Evolutionary conservation across 2,797 vertebrate species (phyloP), one percentile per base, ranked within the genome.

Genomic region (Chiropotes sagulatus): DNA sequence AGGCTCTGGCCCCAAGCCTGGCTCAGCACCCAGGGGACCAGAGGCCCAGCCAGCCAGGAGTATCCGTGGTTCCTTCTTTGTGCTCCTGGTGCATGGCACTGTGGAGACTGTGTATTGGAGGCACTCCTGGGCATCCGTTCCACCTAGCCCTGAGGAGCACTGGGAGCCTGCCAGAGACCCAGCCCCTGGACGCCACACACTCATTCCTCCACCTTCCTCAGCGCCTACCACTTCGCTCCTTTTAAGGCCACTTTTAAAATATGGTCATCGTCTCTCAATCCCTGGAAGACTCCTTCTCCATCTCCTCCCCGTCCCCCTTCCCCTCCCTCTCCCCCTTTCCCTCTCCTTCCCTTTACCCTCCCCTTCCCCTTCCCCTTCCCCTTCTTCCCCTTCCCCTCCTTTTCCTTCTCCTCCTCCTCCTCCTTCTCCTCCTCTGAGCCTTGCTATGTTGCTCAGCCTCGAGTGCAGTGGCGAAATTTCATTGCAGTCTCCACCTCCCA

Each of bases 181-280:
- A 14, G 44, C 8, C 48, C 19, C 58, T 15, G 2, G 30, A 11
- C 39, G 12, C 57, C 12, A 12, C 44, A 64, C 50, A 5, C 8
- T 13, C 20, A 22, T 28, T 13, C 41, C 61, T 61, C 26, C 12
- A 36, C 80, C 44, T 72, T n/a, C 48, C 70, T 87, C 57, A 41
- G 46, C 36, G 6, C 22, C 80, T 39, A 57, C 33, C 11, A 12
- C 57, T 30, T 70, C 64, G 39, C n/a, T 92, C 44, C 44, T 20
- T 93, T n/a, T n/a, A n/a, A 88, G 22, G 28, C 64, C n/a, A 67
- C 48, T 88, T 80, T 89, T 54, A 20, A 70, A 95, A n/a, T 80
- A 54, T 33, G 22, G 41, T 41, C 54, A 1, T 46, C 6, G 8
- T 14, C 50, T 26, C 87, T 92, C 79, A 39, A 15, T 48, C 8